Evolutionary conservation across 2,888 invertebrate species (phyloP).

Genomic region (Tridacna crocea): DNA sequence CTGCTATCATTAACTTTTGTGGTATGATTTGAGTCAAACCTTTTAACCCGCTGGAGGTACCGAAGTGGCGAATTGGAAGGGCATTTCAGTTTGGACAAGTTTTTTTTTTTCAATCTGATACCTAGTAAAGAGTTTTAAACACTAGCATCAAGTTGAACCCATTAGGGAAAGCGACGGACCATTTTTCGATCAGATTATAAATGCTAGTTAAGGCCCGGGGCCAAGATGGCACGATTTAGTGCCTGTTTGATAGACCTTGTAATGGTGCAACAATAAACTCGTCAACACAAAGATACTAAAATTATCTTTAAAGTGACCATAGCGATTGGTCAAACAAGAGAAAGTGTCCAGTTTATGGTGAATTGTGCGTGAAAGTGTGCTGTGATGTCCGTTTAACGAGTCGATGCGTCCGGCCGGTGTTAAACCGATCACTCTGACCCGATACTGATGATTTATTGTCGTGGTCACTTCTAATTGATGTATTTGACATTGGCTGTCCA

Average conservation of each 20-base stretch:
- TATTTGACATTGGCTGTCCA: not conserved
- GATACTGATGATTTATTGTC: slow-evolving; percentile 3
- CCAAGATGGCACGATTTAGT: slow-evolving; percentile 20
- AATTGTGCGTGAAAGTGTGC: slow-evolving; percentile 20
- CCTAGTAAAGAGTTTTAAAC: too few relatives aligned
- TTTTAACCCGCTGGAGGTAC: too few relatives aligned
- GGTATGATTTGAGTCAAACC: too few relatives aligned
- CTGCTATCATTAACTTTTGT: too few relatives aligned
- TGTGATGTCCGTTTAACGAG: slow-evolving; percentile 17
- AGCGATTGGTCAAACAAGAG: slow-evolving; percentile 61
- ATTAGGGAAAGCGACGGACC: too few relatives aligned
- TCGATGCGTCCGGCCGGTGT: slow-evolving; percentile 1
- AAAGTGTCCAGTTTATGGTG: slow-evolving; percentile 52
- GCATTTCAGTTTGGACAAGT: too few relatives aligned
- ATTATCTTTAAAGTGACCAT: slow-evolving; percentile 44
- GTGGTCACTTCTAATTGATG: slow-evolving; percentile 5
- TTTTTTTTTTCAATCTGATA: too few relatives aligned
- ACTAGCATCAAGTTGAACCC: too few relatives aligned
- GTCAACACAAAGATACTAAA: slow-evolving; percentile 47
- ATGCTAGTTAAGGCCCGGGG: not conserved
- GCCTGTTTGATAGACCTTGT: slow-evolving; percentile 53
- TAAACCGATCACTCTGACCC: slow-evolving; percentile 20
- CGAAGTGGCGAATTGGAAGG: too few relatives aligned
- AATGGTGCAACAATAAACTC: slow-evolving; percentile 53
- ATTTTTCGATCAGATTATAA: too few relatives aligned